These are phyloP conservation scores for Yasuhikotakia modesta DNA, from an alignment of 2,797 vertebrate species.

Conservation along the genomic window DNA sequence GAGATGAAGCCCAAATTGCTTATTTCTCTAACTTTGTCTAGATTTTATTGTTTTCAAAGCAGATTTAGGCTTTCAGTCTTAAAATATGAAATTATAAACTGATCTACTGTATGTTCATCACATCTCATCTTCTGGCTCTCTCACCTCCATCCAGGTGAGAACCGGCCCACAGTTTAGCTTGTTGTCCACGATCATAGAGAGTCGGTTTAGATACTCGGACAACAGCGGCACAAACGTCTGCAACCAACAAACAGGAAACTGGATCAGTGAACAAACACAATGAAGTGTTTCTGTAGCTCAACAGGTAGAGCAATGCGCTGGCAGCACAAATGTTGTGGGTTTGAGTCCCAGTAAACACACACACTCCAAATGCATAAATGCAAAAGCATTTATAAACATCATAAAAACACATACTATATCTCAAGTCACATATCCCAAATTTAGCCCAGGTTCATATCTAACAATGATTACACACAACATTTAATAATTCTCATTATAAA, in stretches of 20 bases:
- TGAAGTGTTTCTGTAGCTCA: neutral
- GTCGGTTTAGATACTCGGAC: conserved; percentile 77
- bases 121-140: neutral
- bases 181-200: conserved; percentile 81
- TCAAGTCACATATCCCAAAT: too few relatives aligned
- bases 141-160: conserved; percentile 86
- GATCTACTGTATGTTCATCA: too few relatives aligned
- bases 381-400: neutral
- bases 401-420: neutral
- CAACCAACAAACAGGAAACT: neutral
- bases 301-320: too few relatives aligned
- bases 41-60: neutral
- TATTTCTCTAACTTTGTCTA: too few relatives aligned
- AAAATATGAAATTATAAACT: neutral
- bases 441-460: neutral
- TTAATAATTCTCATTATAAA: neutral
- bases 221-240: conserved; percentile 76
- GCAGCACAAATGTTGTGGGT: too few relatives aligned
- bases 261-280: neutral
- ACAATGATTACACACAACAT: neutral
- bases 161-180: conserved; percentile 85
- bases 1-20: too few relatives aligned
- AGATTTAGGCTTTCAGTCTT: neutral
- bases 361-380: too few relatives aligned
- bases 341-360: too few relatives aligned